phyloP scores from a whole-genome alignment of 2,113 vertebrate genomes.

The Thermophis baileyi region DNA sequence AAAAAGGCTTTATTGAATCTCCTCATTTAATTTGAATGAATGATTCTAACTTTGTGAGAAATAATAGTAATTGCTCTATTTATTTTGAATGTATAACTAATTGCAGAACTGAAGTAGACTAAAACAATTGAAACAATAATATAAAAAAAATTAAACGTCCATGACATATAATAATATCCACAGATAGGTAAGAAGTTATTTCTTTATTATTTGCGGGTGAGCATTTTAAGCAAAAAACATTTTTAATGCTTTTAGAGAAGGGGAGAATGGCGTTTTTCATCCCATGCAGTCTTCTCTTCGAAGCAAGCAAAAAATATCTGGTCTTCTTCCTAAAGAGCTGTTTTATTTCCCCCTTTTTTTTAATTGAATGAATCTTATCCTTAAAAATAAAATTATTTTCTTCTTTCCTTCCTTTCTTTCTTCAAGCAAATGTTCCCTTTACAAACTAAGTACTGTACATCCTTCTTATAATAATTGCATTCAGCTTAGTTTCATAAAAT shows the following conservation, averaged over 20 bases:
- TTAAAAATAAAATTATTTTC: slow-evolving; percentile 15
- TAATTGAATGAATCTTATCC: background rate
- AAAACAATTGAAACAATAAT: background rate
- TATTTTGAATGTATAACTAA: background rate
- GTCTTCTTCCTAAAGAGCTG: background rate
- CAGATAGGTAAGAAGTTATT: background rate
- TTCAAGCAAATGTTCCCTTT: slow-evolving; percentile 26
- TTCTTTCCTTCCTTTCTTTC: slow-evolving; percentile 14
- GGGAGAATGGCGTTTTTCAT: background rate
- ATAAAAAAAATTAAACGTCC: background rate
- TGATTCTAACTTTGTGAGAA: background rate
- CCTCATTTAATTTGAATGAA: background rate
- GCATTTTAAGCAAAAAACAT: background rate
- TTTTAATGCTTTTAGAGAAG: background rate
- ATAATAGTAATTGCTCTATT: background rate
- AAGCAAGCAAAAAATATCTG: background rate
- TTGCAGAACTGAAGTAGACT: background rate
- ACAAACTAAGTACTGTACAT: slow-evolving; percentile 33
- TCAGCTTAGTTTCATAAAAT: slow-evolving; percentile 40
- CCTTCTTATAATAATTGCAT: slow-evolving; percentile 39
- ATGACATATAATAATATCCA: background rate
- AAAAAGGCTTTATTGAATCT: background rate
- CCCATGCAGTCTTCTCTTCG: background rate
- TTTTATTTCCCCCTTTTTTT: background rate
- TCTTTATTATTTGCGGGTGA: background rate